phyloP scores from a whole-genome alignment of 2,797 vertebrate species.

The Nyctibius grandis region DNA sequence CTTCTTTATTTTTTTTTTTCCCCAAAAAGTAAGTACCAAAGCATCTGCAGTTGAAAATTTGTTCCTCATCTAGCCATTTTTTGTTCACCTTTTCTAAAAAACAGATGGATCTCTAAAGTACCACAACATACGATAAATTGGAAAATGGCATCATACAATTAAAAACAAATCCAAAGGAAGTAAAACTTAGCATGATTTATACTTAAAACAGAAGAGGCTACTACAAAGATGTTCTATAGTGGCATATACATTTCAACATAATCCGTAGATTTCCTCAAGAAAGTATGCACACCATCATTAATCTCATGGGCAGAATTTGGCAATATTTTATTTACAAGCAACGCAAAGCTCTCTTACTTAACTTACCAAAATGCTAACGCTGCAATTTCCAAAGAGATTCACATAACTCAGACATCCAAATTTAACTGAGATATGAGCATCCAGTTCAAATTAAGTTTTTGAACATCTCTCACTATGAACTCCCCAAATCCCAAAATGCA shows the following conservation, averaged over 20 bases:
- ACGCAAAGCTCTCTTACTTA: background rate
- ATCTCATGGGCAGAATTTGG: background rate
- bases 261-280: background rate
- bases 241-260: background rate
- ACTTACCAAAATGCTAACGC: background rate
- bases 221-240: background rate
- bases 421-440: background rate
- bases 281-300: background rate
- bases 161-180: background rate
- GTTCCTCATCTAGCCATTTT: background rate
- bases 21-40: background rate
- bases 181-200: background rate
- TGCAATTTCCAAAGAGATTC: background rate
- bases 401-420: rapidly evolving
- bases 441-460: background rate
- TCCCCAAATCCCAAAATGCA: background rate
- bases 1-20: background rate
- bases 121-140: background rate
- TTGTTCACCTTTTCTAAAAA: background rate
- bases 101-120: background rate
- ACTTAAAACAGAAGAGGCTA: background rate
- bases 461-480: background rate
- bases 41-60: background rate
- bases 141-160: background rate
- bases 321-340: background rate